Evolutionary conservation across 2,113 vertebrate genomes (phyloP).

Genomic region (Laticauda colubrina): DNA sequence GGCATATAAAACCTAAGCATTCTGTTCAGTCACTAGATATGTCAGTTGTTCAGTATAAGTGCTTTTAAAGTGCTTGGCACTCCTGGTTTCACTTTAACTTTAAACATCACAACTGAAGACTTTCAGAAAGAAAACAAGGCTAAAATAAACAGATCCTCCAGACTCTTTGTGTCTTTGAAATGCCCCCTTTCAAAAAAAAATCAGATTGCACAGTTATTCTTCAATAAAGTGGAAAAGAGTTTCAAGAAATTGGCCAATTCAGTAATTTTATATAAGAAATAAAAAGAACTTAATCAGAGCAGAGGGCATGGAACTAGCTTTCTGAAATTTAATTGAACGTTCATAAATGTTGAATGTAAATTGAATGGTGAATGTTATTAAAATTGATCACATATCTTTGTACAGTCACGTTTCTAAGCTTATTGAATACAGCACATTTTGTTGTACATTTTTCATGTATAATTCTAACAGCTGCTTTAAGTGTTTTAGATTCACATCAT

Average conservation of each 20-base stretch:
- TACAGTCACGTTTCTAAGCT: neutral
- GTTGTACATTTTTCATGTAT: neutral
- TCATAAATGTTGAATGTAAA: neutral
- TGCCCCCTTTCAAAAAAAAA: neutral
- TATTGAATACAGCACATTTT: neutral
- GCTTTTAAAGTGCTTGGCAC: conserved; percentile 45
- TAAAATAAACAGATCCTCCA: conserved; percentile 38
- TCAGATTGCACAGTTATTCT: conserved; percentile 9
- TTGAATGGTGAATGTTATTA: neutral
- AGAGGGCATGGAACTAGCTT: neutral
- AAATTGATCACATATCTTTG: neutral
- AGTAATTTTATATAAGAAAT: neutral
- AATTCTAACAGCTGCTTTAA: neutral
- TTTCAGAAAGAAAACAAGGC: conserved; percentile 21
- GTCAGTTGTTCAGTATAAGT: conserved; percentile 30
- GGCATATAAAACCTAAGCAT: conserved; percentile 37
- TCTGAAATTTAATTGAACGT: neutral
- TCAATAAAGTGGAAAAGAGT: neutral
- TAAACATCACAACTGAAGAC: conserved; percentile 30
- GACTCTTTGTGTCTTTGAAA: conserved; percentile 21
- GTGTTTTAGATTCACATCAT: neutral
- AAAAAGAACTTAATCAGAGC: neutral
- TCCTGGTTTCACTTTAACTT: conserved; percentile 44
- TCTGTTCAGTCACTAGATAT: conserved; percentile 23
- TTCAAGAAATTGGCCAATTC: neutral